Evolutionary conservation across 2,888 invertebrate genomes (phyloP).

Genomic region (Pammene fasciana): DNA sequence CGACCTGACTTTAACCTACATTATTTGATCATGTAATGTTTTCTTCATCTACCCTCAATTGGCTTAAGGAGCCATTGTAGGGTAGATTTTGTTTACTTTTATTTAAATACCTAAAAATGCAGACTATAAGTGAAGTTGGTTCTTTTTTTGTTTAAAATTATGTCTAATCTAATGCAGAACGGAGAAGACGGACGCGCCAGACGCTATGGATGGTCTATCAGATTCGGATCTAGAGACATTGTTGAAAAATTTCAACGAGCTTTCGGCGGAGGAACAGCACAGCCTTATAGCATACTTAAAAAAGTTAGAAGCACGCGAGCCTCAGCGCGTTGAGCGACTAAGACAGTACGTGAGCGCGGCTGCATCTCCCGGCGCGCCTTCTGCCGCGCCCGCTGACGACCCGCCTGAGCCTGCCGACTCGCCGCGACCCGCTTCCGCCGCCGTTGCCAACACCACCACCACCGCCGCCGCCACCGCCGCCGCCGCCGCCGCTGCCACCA

Average conservation of each 20-base stretch:
- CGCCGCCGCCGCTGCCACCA: conserved; percentile 53
- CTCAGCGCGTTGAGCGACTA: conserved; percentile 89
- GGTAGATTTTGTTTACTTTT: too few relatives aligned
- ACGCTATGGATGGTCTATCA: conserved; percentile 88
- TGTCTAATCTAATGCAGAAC: conserved; percentile 48
- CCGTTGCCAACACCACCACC: conserved; percentile 46
- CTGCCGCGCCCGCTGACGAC: conserved; percentile 28
- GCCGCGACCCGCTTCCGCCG: conserved; percentile 8
- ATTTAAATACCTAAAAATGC: too few relatives aligned
- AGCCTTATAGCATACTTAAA: conserved; percentile 91
- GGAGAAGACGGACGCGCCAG: conserved; percentile 63
- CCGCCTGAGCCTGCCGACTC: conserved; percentile 28
- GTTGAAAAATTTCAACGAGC: conserved; percentile 89
- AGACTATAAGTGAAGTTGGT: too few relatives aligned
- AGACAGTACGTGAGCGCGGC: conserved; percentile 88
- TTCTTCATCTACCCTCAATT: too few relatives aligned
- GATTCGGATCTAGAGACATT: conserved; percentile 91
- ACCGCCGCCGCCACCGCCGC: conserved; percentile 86
- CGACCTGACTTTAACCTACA: too few relatives aligned
- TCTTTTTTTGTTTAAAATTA: too few relatives aligned
- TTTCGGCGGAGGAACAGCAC: conserved; percentile 92
- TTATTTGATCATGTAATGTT: too few relatives aligned
- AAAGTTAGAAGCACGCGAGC: conserved; percentile 90
- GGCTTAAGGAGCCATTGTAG: too few relatives aligned
- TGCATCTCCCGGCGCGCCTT: conserved; percentile 46